A percentile compares a stretch with the other conserved stretches of the same genome.
Evolutionary conservation across 37 sponge, comb jelly and placozoan species (phyloP).

Genomic region (Beroe forskalii): DNA sequence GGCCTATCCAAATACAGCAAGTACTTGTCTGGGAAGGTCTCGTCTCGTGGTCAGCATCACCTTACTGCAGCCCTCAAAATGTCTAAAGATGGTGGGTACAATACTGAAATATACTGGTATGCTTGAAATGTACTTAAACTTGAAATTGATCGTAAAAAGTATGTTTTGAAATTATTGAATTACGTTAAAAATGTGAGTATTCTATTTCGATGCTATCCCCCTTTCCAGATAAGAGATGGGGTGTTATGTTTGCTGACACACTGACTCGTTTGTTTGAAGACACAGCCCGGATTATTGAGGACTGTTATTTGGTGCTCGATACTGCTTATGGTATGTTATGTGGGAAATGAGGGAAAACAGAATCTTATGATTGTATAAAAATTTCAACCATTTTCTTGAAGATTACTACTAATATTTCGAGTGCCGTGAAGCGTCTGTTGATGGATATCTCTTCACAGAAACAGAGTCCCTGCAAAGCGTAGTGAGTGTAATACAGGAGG

Average conservation of each 20-base stretch:
- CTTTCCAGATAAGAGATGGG: constrained; percentile 65
- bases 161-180: no score
- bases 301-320: neutral
- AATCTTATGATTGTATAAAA: no score
- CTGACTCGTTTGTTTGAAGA: constrained; percentile 61
- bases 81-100: constrained; percentile 29
- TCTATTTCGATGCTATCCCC: no score
- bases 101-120: neutral
- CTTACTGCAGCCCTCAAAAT: constrained; percentile 41
- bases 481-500: neutral
- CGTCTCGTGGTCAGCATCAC: neutral
- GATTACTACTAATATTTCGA: no score
- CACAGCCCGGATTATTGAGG: constrained; percentile 15
- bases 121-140: no score
- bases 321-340: constrained; percentile 19
- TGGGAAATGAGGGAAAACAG: no score
- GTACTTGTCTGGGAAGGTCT: constrained; percentile 10
- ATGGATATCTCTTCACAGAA: no score
- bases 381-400: no score
- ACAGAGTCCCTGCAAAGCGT: neutral
- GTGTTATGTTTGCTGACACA: constrained; percentile 62
- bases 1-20: constrained; percentile 42
- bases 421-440: no score
- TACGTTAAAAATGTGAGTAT: no score
- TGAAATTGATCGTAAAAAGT: no score